These are phyloP conservation scores for Eupristina koningsbergeri DNA, from an alignment of 1,140 invertebrate genomes.

Conservation along the genomic window DNA sequence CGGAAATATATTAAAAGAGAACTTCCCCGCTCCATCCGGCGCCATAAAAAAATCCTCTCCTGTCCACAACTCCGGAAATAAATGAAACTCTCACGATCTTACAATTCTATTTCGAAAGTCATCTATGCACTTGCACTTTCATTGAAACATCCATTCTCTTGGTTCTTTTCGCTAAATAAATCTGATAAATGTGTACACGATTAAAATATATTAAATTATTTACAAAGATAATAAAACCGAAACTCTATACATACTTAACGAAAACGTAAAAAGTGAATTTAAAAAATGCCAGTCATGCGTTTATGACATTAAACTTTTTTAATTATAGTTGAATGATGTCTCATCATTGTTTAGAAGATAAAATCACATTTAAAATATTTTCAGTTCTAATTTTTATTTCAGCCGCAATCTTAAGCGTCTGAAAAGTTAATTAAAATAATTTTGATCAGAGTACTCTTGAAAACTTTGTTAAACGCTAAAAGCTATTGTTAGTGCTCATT, in stretches of 20 bases:
- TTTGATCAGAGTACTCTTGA: too few species aligned
- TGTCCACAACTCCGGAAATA: conserved; percentile 5
- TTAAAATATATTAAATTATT: neutral
- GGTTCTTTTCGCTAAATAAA: neutral
- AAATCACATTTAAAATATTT: too few species aligned
- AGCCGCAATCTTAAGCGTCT: too few species aligned
- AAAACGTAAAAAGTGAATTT: too few species aligned
- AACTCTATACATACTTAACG: too few species aligned
- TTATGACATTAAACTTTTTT: too few species aligned
- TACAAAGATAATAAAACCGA: too few species aligned
- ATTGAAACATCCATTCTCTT: neutral
- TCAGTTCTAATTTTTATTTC: too few species aligned
- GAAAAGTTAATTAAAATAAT: too few species aligned
- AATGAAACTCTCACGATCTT: conserved; percentile 15
- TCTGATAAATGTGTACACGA: neutral
- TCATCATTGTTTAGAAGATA: too few species aligned
- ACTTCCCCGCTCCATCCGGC: neutral
- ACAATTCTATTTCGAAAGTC: neutral
- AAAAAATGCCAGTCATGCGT: too few species aligned
- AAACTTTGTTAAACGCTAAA: neutral
- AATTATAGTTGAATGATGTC: too few species aligned
- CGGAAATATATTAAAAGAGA: conserved; percentile 1
- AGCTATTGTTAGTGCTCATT: neutral
- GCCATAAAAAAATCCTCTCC: neutral
- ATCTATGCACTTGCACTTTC: conserved; percentile 18